Base-by-base conservation (phyloP, 2,113 vertebrate genomes). In the Ascaphus truei region DNA sequence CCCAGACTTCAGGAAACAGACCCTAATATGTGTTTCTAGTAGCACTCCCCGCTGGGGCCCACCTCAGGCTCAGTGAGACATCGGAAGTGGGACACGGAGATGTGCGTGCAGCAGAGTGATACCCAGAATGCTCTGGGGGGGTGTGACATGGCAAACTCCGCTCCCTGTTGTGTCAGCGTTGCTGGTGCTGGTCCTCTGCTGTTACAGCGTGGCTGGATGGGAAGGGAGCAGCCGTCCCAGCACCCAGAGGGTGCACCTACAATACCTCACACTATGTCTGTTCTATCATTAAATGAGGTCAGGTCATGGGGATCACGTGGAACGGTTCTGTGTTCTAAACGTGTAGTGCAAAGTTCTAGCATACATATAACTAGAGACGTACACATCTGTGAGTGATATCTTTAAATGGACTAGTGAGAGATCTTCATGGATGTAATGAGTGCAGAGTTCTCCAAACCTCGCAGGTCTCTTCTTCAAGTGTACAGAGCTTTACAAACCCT, bases 81-180 rank as follows among this genome's bases (percentile, higher is more conserved):
- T 69, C 45, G 48, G 33, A 60, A 39, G 25, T 51, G 57, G 50
- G 43, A 55, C 16, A 60, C 31, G 45, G 34, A 69, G 66, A 60
- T 60, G 51, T 59, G 56, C 33, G 25, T 31, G 34, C 31, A 43
- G 50, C 55, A 69, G 55, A 58, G 51, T 39, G 26, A 60, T 69
- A 51, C 66, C 66, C 66, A 69, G 43, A 69, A 60, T 69, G 66
- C 66, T 45, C 25, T 58, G 41, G 55, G 66, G 55, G 66, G 43
- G 60, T 58, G 55, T 69, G 66, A 69, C 66, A 69, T 56, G 60
- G 66, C 66, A 69, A 29, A 69, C 59, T 69, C 66, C 31, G 34
- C 45, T 60, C 56, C 66, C 66, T 29, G 50, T 55, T 69, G 59
- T 60, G 60, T 69, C 66, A 69, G 55, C 56, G 36, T 69, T 48